A percentile compares a stretch with the other conserved stretches of the same genome.
phyloP scores from a whole-genome alignment of 2,797 vertebrate species.

The Hephaestus fuliginosus region DNA sequence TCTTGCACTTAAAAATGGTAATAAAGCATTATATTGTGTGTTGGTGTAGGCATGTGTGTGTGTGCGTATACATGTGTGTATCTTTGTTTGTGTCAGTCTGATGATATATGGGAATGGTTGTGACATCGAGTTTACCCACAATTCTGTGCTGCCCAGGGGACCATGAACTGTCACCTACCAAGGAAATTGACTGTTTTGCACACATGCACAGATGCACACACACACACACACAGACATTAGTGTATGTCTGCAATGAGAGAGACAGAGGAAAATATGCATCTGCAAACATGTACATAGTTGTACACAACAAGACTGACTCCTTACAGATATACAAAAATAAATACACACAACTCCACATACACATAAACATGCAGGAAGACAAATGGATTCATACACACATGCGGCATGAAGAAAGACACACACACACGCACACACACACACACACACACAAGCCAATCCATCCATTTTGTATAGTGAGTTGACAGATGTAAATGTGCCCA shows the following conservation, averaged over 20 bases:
- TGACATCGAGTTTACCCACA: constrained; percentile 77
- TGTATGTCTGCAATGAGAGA: constrained; percentile 24
- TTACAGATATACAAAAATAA: constrained; percentile 54
- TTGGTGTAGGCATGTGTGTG: constrained; percentile 2
- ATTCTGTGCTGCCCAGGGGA: constrained; percentile 72
- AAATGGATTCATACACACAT: constrained; percentile 53
- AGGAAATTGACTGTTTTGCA: constrained; percentile 72
- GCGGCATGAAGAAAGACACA: constrained; percentile 32
- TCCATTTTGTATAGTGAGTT: constrained; percentile 76
- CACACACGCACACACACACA: constrained; percentile 21
- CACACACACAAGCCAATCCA: constrained; percentile 61
- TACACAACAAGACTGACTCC: constrained; percentile 7
- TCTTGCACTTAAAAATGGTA: constrained; percentile 24
- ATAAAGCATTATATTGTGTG: constrained; percentile 15
- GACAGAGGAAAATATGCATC: constrained; percentile 27
- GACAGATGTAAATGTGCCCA: constrained; percentile 85
- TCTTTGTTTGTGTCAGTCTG: constrained; percentile 41
- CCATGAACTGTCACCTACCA: constrained; percentile 76
- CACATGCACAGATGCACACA: constrained; percentile 14
- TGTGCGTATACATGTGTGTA: constrained; percentile 19
- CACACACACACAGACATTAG: not conserved
- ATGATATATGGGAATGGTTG: constrained; percentile 74
- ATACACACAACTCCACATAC: constrained; percentile 29
- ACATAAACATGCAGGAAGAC: constrained; percentile 28
- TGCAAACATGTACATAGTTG: constrained; percentile 9